Evolutionary conservation across 2,888 invertebrate species (phyloP), one percentile per base, ranked within the genome.

Genomic region (Hirtodrosophila trivittata): DNA sequence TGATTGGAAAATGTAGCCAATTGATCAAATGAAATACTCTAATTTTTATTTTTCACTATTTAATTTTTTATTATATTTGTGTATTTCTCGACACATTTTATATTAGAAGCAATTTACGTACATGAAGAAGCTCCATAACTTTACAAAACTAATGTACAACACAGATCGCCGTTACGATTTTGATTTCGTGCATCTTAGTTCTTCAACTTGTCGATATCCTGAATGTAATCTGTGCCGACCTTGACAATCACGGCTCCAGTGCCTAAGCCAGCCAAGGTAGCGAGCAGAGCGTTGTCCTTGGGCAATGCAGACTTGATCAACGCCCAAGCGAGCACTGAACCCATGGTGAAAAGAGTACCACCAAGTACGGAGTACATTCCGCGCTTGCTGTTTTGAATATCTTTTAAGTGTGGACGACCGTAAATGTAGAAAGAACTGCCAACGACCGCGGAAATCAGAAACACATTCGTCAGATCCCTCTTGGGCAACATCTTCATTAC

Each of bases 241-340:
- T 90, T 90, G 0, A 91, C 88, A 33, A 90, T 83, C 1, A 68
- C 84, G 16, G 88, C 90, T 5, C 91, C 91, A 6, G 89, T 87
- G 16, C 87, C 88, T 12, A 90, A 32, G 0, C 91, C 91, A 8
- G 88, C 73, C 6, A 89, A 18, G 0, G 91, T 90, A 9, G 88
- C 87, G 8, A 90, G 14, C 8, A 81, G 70, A 3, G 87, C 64
- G 56, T 89, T 89, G 41, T 89, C 86, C 39, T 75, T 81, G 2
- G 90, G 89, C 30, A 97, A 91, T 30, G 95, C 92, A 74, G 95
- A 95, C 87, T 97, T 94, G 33, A 96, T 91, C 30, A 97, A 94
- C 6, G 97, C 97, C 96, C 97, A 97, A 66, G 95, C 91, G 56
- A 98, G 92, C 41, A 97, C 95, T 0, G 97, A 97, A 9, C 98